Evolutionary conservation across 2,113 vertebrate genomes (phyloP).

Genomic region (Podocnemis expansa): DNA sequence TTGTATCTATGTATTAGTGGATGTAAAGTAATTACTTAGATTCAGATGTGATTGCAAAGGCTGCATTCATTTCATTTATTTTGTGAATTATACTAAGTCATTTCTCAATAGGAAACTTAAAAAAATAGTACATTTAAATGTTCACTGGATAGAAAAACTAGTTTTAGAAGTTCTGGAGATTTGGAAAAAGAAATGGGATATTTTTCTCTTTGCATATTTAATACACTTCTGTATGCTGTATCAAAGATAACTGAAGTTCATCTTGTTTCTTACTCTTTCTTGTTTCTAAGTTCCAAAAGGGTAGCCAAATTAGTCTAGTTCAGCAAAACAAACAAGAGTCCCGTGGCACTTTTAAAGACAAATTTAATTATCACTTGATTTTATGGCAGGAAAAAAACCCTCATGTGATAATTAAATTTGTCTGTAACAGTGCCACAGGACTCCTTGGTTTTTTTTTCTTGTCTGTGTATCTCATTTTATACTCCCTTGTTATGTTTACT

Average conservation of each 20-base stretch:
- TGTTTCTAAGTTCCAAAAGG: too few relatives aligned
- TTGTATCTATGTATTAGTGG: not conserved
- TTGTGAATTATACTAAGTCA: not conserved
- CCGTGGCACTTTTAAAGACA: too few relatives aligned
- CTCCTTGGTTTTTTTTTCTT: too few relatives aligned
- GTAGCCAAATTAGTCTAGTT: too few relatives aligned
- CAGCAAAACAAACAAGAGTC: too few relatives aligned
- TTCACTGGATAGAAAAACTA: not conserved
- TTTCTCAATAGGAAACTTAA: not conserved
- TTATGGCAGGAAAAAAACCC: too few relatives aligned
- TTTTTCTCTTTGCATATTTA: not conserved
- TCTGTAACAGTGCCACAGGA: too few relatives aligned
- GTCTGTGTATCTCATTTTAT: too few relatives aligned
- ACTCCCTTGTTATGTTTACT: too few relatives aligned
- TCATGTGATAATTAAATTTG: too few relatives aligned
- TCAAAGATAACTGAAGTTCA: too few relatives aligned
- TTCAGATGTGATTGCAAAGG: not conserved
- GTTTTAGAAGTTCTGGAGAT: not conserved
- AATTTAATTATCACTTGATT: too few relatives aligned
- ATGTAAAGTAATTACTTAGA: not conserved
- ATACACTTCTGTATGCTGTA: not conserved
- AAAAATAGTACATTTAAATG: accelerated
- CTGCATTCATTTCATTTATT: not conserved
- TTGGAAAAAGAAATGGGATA: not conserved
- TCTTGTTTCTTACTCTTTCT: not conserved